Base-by-base conservation (phyloP, 1,140 invertebrate species). In the Epicauta chinensis region DNA sequence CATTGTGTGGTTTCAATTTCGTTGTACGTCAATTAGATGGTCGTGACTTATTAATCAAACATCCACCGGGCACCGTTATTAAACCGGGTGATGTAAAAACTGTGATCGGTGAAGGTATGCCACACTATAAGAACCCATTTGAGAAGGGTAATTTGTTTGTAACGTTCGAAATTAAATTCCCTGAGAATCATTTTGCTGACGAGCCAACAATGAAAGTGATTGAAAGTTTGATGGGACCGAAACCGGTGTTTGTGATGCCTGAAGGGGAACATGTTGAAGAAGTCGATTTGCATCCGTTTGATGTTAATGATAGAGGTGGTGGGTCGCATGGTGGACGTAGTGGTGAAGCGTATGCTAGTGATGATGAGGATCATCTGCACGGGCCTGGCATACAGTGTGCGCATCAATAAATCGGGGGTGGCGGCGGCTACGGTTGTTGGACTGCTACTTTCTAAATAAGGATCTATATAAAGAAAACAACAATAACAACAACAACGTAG, bases 101-200 rank as follows among this genome's bases (percentile, higher is more conserved):
- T 53, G 79, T 97, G 35, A 73, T 79, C 49, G 82, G 81, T 16
- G 91, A 95, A 73, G 94, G 94, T 3, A 97, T 97, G 94, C 94
- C 94, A 0, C 73, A 80, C 6, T 84, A 86, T 60, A 85, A 84
- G 62, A 85, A 89, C 71, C 84, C 88, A 31, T 86, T 87, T 66
- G 84, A 91, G 55, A 86, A 83, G 64, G 93, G 93, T 32, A 83
- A 89, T 68, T 73, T 97, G n/a, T 89, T 90, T 63, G 81, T 97
- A 45, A 82, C 86, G 60, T 95, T 96, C 74, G 79, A 81, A 63
- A 83, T 97, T 10, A 79, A 78, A 43, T 95, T 96, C 68, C 93
- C 93, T 23, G 75, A 82, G 51, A 84, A 82, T 59, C 78, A 92
- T 64, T 95, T 94, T 72, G 77, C 81, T 35, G 72, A 77, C 53